A percentile compares a stretch with the other conserved stretches of the same genome.
Evolutionary conservation across 2,797 vertebrate species (phyloP).

Genomic region (Crenuchus spilurus): DNA sequence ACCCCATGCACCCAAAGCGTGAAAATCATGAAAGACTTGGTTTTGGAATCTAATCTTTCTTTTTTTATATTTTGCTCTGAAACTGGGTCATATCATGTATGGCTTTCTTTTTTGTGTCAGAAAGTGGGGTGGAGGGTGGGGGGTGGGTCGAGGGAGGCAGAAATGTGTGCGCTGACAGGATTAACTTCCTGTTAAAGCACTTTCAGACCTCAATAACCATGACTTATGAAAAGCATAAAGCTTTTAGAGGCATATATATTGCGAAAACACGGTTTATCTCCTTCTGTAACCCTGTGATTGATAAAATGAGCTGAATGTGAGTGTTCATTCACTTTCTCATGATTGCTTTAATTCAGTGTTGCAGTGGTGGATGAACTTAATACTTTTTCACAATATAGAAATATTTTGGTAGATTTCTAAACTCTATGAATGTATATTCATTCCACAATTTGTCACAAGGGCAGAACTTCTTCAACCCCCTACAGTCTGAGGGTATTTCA

Average conservation of each 20-base stretch:
- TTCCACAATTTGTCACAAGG: no score
- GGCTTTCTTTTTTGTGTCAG: slow-evolving; percentile 48
- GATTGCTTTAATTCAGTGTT: no score
- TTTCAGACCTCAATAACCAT: slow-evolving; percentile 20
- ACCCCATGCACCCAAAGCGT: slow-evolving; percentile 8
- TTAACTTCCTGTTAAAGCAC: slow-evolving; percentile 47
- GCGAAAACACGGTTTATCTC: neutral
- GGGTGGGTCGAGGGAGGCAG: slow-evolving; percentile 9
- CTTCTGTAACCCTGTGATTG: slow-evolving; percentile 1
- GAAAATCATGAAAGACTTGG: slow-evolving; percentile 19
- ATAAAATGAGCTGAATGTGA: slow-evolving; percentile 4
- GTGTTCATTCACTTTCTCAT: neutral
- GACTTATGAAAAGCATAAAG: slow-evolving; percentile 22
- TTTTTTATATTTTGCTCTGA: slow-evolving; percentile 43
- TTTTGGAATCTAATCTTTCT: slow-evolving; percentile 46
- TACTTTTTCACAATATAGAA: no score
- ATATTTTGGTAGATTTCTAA: no score
- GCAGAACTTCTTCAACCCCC: no score
- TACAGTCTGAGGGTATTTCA: no score
- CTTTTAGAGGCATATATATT: slow-evolving; percentile 6
- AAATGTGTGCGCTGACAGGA: slow-evolving; percentile 46
- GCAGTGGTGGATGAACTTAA: no score
- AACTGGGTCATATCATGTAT: slow-evolving; percentile 58
- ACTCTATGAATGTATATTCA: no score
- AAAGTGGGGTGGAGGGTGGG: slow-evolving; percentile 39